Conservation (phyloP, 2,113 vertebrate genomes). For the Callionymus lyra region DNA sequence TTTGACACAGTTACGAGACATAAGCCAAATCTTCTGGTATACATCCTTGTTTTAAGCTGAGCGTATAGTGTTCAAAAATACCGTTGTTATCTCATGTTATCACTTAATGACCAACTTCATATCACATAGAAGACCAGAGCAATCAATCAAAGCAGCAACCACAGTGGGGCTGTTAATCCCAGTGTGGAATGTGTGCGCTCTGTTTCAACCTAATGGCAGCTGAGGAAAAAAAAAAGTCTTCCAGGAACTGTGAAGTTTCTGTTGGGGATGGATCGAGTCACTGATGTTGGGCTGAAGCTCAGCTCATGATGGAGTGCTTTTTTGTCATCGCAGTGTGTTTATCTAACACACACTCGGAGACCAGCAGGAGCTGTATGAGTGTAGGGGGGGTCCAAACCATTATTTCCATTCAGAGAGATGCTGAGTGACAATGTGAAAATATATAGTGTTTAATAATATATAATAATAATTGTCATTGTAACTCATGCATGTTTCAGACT, state of each 20-base stretch:
- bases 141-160: conserved; percentile 38
- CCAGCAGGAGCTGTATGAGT: conserved; percentile 1
- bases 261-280: conserved; percentile 29
- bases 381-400: no score
- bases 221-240: conserved; percentile 26
- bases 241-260: conserved; percentile 34
- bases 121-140: conserved; percentile 26
- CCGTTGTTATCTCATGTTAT: conserved; percentile 26
- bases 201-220: conserved; percentile 45
- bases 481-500: no score
- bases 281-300: conserved; percentile 17
- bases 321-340: conserved; percentile 50
- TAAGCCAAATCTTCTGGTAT: no score
- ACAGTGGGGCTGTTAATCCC: conserved; percentile 30
- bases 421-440: no score
- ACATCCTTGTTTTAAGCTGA: background rate
- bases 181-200: conserved; percentile 44
- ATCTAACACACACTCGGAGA: conserved; percentile 29
- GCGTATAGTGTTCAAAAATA: conserved; percentile 14
- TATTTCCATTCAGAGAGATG: no score
- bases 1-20: no score
- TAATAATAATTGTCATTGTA: no score
- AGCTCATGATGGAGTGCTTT: conserved; percentile 33
- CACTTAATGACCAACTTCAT: conserved; percentile 42
- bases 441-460: no score